A percentile compares a stretch with the other conserved stretches of the same genome.
Conservation (phyloP, 2,113 vertebrate genomes). For the Percopsis transmontana region DNA sequence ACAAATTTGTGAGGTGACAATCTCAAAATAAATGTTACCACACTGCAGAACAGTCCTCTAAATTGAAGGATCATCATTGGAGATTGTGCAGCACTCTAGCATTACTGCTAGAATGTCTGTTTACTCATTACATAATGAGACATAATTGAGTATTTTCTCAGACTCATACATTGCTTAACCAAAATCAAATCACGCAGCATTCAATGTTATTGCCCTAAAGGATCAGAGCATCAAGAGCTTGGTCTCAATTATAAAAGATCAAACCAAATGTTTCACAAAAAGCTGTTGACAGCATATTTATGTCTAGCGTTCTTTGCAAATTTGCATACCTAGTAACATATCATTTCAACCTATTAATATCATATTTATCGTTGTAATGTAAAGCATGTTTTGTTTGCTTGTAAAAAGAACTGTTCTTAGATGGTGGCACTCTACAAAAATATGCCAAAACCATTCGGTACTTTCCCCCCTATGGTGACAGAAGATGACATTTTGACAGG, state of each 20-base stretch:
- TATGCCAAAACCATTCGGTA: background rate
- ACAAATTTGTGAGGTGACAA: too few species aligned
- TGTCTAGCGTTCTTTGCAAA: background rate
- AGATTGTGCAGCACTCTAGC: too few species aligned
- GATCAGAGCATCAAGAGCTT: background rate
- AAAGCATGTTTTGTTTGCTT: background rate
- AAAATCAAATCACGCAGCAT: background rate
- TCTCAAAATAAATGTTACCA: too few species aligned
- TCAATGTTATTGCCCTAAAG: background rate
- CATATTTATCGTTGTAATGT: background rate
- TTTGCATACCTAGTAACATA: background rate
- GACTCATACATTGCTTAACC: background rate
- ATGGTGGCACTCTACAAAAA: background rate
- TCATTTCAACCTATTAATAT: background rate
- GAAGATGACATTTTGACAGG: slow-evolving; percentile 10
- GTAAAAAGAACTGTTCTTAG: slow-evolving; percentile 5
- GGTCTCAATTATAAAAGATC: too few species aligned
- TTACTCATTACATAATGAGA: background rate
- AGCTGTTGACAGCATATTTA: background rate
- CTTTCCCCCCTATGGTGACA: background rate
- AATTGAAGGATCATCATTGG: too few species aligned
- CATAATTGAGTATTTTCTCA: background rate
- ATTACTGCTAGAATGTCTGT: too few species aligned
- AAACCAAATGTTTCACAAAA: background rate
- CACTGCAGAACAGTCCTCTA: background rate